Conservation (phyloP, 2,797 vertebrate genomes). For the Falco biarmicus region DNA sequence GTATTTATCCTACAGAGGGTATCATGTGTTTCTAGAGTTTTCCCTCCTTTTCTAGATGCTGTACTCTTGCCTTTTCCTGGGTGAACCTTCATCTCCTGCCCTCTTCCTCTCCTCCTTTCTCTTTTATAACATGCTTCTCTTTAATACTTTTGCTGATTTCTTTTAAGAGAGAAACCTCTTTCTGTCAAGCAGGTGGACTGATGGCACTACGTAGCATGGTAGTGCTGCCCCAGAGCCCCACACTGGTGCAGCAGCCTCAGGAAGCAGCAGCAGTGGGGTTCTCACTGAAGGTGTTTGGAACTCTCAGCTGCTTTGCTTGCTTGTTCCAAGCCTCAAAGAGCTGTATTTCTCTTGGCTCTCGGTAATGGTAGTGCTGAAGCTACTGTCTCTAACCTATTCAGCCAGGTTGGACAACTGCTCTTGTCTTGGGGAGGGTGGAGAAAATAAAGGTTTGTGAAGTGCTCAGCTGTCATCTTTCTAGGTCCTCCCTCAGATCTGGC, state of each 20-base stretch:
- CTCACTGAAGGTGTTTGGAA: neutral
- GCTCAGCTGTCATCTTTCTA: neutral
- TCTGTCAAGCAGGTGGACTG: neutral
- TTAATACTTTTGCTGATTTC: neutral
- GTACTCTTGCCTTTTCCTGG: neutral
- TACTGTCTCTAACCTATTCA: neutral
- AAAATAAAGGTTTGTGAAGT: neutral
- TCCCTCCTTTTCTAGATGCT: neutral
- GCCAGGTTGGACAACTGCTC: neutral
- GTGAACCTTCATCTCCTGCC: neutral
- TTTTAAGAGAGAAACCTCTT: neutral
- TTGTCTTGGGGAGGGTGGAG: neutral
- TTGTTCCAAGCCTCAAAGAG: neutral
- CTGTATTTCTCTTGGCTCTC: neutral
- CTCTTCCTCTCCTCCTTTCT: neutral
- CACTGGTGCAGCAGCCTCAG: fast-evolving
- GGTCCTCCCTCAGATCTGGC: neutral
- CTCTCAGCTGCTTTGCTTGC: neutral
- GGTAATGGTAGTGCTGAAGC: neutral
- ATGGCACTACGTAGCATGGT: fast-evolving
- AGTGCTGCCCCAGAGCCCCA: fast-evolving
- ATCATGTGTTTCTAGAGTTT: slow-evolving; percentile 1
- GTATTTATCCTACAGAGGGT: neutral
- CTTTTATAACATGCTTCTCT: neutral
- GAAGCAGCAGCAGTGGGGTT: neutral